Conservation (phyloP, 2,113 vertebrate genomes). For the Chamaetylas fuelleborni region DNA sequence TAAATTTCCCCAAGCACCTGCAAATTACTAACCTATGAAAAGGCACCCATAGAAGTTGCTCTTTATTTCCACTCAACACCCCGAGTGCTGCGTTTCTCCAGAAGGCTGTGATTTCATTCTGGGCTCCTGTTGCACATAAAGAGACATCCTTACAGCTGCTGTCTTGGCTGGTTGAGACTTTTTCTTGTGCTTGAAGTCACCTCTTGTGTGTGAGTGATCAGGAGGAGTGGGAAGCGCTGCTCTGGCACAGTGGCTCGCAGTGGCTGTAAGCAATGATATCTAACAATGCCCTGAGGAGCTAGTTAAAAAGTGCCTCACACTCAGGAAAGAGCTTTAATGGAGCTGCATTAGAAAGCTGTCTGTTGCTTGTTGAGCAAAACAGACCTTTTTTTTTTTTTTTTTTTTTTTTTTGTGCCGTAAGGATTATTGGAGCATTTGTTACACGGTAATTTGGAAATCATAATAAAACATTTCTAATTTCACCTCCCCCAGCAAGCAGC, state of each 20-base stretch:
- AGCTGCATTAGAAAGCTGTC: constrained; percentile 87
- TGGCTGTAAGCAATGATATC: constrained; percentile 90
- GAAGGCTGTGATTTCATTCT: background rate
- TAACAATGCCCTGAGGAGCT: constrained; percentile 92
- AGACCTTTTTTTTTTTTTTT: constrained; percentile 1
- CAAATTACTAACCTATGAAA: background rate
- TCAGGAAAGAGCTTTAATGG: constrained; percentile 88
- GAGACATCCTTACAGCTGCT: background rate
- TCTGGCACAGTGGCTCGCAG: constrained; percentile 71
- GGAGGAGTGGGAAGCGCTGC: constrained; percentile 84
- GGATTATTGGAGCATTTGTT: constrained; percentile 83
- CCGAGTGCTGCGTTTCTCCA: background rate
- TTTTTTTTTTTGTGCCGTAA: constrained; percentile 35
- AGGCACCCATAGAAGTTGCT: background rate
- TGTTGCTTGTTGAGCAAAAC: constrained; percentile 80
- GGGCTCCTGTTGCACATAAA: background rate
- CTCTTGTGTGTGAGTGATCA: constrained; percentile 80
- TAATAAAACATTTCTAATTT: constrained; percentile 78
- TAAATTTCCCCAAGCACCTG: background rate
- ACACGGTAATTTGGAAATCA: constrained; percentile 70
- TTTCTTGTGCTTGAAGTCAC: constrained; percentile 66
- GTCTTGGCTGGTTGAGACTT: background rate
- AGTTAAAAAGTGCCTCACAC: constrained; percentile 87
- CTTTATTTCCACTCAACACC: background rate
- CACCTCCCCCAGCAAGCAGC: constrained; percentile 54